Conservation (phyloP, 2,888 invertebrate genomes). For the Lypha dubia region DNA sequence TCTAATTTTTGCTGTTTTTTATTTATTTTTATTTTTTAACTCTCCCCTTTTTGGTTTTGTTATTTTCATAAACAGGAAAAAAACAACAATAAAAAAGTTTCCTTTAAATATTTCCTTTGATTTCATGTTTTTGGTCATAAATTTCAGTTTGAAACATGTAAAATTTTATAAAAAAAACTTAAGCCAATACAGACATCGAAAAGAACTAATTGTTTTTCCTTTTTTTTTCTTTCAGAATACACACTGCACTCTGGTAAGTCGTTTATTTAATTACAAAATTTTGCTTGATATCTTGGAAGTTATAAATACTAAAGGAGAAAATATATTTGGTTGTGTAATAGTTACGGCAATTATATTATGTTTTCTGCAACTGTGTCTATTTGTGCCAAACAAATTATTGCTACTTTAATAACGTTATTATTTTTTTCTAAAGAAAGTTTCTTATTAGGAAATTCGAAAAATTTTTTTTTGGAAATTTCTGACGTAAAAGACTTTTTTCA, state of each 20-base stretch:
- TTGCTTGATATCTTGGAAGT: background rate
- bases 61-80: constrained; percentile 1
- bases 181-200: constrained; percentile 2
- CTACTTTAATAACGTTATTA: no score
- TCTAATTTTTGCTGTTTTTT: constrained; percentile 59
- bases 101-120: constrained; percentile 61
- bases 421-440: no score
- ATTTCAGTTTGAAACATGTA: constrained; percentile 61
- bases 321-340: background rate
- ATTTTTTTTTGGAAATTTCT: no score
- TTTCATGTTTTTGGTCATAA: constrained; percentile 57
- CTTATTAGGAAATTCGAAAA: no score
- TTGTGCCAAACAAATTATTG: no score
- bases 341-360: no score
- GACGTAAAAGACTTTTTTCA: no score
- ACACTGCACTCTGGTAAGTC: background rate
- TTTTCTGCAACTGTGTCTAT: no score
- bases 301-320: no score
- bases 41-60: constrained; percentile 19
- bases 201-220: constrained; percentile 22
- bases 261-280: background rate
- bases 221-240: background rate
- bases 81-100: constrained; percentile 40
- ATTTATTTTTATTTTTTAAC: constrained; percentile 14
- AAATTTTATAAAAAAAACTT: constrained; percentile 44